Base-by-base conservation (phyloP, 2,888 invertebrate genomes). In the Pseudococcus jackbeardsleyi region DNA sequence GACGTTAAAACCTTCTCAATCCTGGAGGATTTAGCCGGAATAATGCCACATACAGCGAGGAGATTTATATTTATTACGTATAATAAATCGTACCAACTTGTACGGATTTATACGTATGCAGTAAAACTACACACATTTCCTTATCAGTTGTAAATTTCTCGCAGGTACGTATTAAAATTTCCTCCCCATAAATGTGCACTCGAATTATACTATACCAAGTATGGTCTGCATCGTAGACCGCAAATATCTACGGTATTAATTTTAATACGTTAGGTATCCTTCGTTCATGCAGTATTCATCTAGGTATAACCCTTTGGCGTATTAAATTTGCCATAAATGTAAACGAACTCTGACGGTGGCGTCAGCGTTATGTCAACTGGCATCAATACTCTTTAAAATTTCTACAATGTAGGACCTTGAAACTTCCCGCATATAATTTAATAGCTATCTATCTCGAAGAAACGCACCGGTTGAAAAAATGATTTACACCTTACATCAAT, bases 81-180 rank as follows among this genome's bases (percentile, higher is more conserved):
- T 72, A 72, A 72, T 72, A 72, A 72, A 72, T 72, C 68, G 68
- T 33, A 72, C 68, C 0, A 72, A 72, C 68, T 72, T 9, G 54
- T 59, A 6, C 15, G 68, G 68, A 33, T 72, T 72, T 72, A 72
- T 54, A 54, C 59, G 9, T 5, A 59, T 19, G 59, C 59, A 59
- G 59, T 17, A 54, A 12, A 54, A 17, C 54, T 54, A 54, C 54
- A 64, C 68, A 33, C 12, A 72, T 33, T 26, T 72, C 68, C 68
- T 72, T 72, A 72, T 72, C 68, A 72, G 68, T 72, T 26, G 68
- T 72, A 72, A 72, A 72, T 72, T 72, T 72, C 68, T 72, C 68
- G 12, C 68, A 72, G 68, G n/a, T 72, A 33, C 33, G 68, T 72
- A 72, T 72, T 72, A 72, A 72, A 72, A 72, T 72, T 72, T 72